Evolutionary conservation across 2,888 invertebrate species (phyloP).

Genomic region (Cataglyphis altisquamis): DNA sequence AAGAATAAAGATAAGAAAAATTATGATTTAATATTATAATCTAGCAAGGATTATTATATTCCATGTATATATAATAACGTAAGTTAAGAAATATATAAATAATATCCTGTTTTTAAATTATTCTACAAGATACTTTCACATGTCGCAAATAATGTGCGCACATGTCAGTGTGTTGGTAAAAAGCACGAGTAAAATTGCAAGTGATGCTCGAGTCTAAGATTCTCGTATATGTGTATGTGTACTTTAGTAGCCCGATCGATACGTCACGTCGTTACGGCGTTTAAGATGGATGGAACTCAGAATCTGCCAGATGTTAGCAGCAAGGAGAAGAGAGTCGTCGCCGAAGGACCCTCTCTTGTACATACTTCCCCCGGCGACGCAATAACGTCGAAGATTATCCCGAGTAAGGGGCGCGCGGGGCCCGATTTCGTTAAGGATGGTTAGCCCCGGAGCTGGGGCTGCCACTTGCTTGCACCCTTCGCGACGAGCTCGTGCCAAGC

Average conservation of each 20-base stretch:
- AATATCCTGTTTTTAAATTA: not conserved
- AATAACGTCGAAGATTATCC: constrained; percentile 76
- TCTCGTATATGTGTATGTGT: not conserved
- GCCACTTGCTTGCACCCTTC: constrained; percentile 72
- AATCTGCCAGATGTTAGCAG: constrained; percentile 69
- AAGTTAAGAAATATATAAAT: not conserved
- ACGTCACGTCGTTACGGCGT: constrained; percentile 24
- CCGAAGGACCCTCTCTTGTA: constrained; percentile 41
- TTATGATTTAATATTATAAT: not conserved
- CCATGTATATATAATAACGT: too few species aligned
- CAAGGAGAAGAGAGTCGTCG: constrained; percentile 34
- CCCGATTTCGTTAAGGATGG: constrained; percentile 78
- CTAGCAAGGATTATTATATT: not conserved
- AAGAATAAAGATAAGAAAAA: not conserved
- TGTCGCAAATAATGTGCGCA: not conserved
- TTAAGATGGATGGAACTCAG: constrained; percentile 67
- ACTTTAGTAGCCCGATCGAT: constrained; percentile 34
- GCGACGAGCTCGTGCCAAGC: constrained; percentile 82
- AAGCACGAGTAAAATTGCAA: constrained; percentile 2
- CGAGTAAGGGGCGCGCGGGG: constrained; percentile 46
- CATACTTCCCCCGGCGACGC: constrained; percentile 61
- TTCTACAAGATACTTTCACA: not conserved
- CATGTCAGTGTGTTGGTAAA: not conserved
- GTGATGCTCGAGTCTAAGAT: not conserved
- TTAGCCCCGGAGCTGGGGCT: constrained; percentile 70